Base-by-base conservation (phyloP, 2,797 vertebrate species). In the Passerculus sandwichensis region DNA sequence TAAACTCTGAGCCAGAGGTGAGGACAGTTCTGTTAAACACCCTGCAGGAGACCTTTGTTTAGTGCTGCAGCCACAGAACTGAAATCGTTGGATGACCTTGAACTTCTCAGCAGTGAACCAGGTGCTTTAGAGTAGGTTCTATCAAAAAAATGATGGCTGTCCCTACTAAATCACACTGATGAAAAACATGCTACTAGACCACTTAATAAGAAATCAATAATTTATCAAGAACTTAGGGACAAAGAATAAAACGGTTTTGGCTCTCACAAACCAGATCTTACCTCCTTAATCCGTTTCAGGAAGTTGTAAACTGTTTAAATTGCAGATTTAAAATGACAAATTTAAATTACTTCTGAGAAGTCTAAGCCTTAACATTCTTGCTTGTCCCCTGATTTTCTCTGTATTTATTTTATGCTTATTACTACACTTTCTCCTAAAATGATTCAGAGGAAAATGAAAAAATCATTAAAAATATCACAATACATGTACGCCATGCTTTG, bases 51-150 rank as follows among this genome's bases (percentile, higher is more conserved):
- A 34, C 20, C 10, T 75, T 27, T 66, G 15, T 17, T 80, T 47
- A n/a, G 15, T 29, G 38, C n/a, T 80, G 47, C 48, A 83, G 70
- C 30, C 27, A 18, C 1, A 2, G 30, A 26, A 32, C 40, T 70
- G 60, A 67, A 65, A 75, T 42, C 4, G 0, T 11, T 74, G 34
- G 22, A 27, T 72, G n/a, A 36, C 45, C 34, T 59, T 0, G 0
- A 1, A 2, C 47, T 72, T 88, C 15, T 30, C 36, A 64, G 4
- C 22, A 75, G 50, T 5, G 4, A 77, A 38, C 15, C n/a, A 44
- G 6, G 38, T 80, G 62, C 22, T 86, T 47, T 32, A 3, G 29
- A 27, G 64, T 12, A 51, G 16, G 25, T 80, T n/a, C n/a, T 67
- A 1, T 40, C 45, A 6, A 21, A 66, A 88, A 89, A 30, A 29